A percentile compares a stretch with the other conserved stretches of the same genome.
Evolutionary conservation across 2,888 invertebrate genomes (phyloP).

Genomic region (Leptinotarsa rubiginosa): DNA sequence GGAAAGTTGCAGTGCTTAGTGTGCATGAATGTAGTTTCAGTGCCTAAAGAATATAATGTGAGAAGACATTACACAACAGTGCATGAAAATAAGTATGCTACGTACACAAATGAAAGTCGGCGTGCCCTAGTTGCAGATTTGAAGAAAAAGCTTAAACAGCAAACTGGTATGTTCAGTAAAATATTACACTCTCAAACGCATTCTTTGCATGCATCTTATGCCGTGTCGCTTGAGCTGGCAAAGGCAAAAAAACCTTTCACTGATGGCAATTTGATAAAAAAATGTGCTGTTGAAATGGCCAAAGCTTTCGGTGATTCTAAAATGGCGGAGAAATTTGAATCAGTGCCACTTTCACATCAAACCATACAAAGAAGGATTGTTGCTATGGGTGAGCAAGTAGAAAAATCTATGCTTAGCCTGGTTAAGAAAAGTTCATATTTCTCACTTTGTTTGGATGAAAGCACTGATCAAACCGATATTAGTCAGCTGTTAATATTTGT

Average conservation of each 20-base stretch:
- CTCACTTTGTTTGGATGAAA: background rate
- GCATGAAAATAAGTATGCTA: constrained; percentile 6
- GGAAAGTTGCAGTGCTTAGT: constrained; percentile 24
- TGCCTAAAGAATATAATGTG: constrained; percentile 27
- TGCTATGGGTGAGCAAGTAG: constrained; percentile 19
- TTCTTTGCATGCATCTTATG: constrained; percentile 14
- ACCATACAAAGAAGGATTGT: constrained; percentile 26
- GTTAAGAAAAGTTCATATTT: constrained; percentile 1
- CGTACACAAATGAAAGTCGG: background rate
- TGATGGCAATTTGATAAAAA: constrained; percentile 25
- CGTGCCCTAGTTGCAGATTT: background rate
- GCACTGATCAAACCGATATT: constrained; percentile 17
- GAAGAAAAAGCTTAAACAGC: constrained; percentile 22
- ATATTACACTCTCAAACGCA: no score
- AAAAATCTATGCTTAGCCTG: constrained; percentile 10
- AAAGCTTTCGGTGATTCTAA: constrained; percentile 30
- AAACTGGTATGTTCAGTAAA: background rate
- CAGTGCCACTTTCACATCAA: constrained; percentile 30
- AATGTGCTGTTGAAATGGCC: constrained; percentile 31
- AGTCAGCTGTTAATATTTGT: constrained; percentile 21
- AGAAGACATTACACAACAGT: constrained; percentile 3
- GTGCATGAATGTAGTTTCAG: constrained; percentile 28
- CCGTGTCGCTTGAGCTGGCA: constrained; percentile 17
- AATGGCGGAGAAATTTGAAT: constrained; percentile 29
- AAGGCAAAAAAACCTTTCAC: constrained; percentile 28